phyloP scores from a whole-genome alignment of 1,140 invertebrate genomes.

The Zaprionus africanus region DNA sequence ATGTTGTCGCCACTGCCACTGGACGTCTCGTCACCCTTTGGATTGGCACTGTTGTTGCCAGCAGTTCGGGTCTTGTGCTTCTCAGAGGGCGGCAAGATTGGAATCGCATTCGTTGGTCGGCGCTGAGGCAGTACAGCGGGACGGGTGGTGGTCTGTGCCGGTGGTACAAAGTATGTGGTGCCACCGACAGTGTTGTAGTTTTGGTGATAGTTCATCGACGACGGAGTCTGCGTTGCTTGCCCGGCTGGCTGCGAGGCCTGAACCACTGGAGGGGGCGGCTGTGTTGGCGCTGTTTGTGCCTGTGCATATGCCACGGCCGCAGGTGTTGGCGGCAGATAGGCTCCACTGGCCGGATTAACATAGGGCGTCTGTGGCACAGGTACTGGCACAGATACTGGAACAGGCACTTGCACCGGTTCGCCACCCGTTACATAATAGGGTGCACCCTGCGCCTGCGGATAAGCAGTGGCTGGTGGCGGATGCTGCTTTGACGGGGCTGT shows the following conservation, averaged over 20 bases:
- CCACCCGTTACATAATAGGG: constrained; percentile 80
- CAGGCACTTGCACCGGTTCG: constrained; percentile 54
- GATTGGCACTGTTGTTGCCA: constrained; percentile 9
- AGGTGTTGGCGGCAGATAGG: constrained; percentile 68
- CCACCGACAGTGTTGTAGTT: constrained; percentile 83
- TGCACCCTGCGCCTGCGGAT: constrained; percentile 76
- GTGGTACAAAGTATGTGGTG: constrained; percentile 84
- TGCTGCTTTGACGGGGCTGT: constrained; percentile 56
- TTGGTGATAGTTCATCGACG: constrained; percentile 67
- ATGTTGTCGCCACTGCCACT: constrained; percentile 85
- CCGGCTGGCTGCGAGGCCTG: constrained; percentile 35
- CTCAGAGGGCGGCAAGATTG: constrained; percentile 84
- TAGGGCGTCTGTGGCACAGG: constrained; percentile 58
- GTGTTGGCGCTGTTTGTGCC: constrained; percentile 50
- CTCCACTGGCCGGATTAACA: constrained; percentile 62
- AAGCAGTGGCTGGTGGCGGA: constrained; percentile 52
- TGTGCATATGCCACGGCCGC: constrained; percentile 70
- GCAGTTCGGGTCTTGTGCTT: constrained; percentile 66
- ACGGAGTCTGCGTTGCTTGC: constrained; percentile 44
- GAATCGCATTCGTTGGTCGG: constrained; percentile 84
- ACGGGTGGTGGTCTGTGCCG: constrained; percentile 66
- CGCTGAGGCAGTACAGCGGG: constrained; percentile 78
- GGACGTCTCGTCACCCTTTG: constrained; percentile 30
- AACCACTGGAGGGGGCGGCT: constrained; percentile 48
- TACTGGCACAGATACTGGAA: constrained; percentile 53